phyloP scores from a whole-genome alignment of 2,888 invertebrate genomes.

The Monopis laevigella region DNA sequence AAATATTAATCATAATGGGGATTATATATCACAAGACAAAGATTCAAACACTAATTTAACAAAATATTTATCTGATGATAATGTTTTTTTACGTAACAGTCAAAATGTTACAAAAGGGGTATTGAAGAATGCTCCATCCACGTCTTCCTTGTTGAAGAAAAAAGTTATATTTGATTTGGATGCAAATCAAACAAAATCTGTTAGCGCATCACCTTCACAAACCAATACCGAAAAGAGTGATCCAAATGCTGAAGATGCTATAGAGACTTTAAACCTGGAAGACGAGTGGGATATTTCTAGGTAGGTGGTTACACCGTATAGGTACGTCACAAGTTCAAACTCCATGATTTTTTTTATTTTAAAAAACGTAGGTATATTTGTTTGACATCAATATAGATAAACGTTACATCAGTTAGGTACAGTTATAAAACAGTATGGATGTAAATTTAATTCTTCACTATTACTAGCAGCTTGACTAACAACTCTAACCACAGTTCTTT shows the following conservation, averaged over 20 bases:
- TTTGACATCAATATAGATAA: constrained; percentile 1
- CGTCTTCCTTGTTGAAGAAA: constrained; percentile 67
- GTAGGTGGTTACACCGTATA: constrained; percentile 31
- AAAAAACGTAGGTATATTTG: constrained; percentile 4
- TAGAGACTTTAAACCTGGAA: constrained; percentile 48
- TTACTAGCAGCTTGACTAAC: too few relatives aligned
- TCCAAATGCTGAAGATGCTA: constrained; percentile 41
- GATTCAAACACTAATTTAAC: constrained; percentile 25
- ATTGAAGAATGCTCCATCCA: constrained; percentile 65
- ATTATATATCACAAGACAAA: constrained; percentile 15
- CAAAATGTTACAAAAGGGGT: constrained; percentile 62
- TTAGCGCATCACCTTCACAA: constrained; percentile 62
- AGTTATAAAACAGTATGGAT: too few relatives aligned
- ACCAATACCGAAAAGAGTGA: constrained; percentile 51
- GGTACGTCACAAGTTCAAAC: too few relatives aligned
- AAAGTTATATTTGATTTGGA: constrained; percentile 72
- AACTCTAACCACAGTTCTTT: too few relatives aligned
- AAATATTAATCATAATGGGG: neutral
- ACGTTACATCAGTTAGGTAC: too few relatives aligned
- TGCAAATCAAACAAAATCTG: constrained; percentile 61
- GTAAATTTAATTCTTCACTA: too few relatives aligned
- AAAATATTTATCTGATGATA: constrained; percentile 31
- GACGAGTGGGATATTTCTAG: constrained; percentile 66
- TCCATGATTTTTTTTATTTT: too few relatives aligned
- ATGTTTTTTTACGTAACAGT: constrained; percentile 23